Conservation (phyloP, 1,140 invertebrate genomes). For the Musca domestica region DNA sequence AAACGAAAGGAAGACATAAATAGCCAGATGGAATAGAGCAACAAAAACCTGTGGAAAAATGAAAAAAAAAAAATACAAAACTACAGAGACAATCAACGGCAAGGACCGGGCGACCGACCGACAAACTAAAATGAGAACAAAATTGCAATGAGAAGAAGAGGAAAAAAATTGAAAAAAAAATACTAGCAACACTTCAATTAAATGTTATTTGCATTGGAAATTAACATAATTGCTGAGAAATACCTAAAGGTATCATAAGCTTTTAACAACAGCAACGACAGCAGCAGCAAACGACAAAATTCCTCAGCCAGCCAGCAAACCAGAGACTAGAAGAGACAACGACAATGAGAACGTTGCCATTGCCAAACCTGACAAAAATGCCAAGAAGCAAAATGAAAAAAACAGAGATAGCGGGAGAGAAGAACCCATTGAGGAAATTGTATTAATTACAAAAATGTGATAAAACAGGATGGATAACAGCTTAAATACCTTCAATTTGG, state of each 20-base stretch:
- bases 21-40: background rate
- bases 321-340: background rate
- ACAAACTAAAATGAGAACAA: background rate
- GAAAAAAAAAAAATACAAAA: background rate
- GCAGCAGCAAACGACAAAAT: background rate
- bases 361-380: background rate
- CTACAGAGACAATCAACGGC: background rate
- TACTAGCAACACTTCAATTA: conserved; percentile 43
- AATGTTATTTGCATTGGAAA: conserved; percentile 54
- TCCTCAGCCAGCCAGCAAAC: background rate
- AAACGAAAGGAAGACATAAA: no score
- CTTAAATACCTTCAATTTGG: no score
- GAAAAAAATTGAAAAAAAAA: no score
- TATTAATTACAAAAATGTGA: conserved; percentile 12
- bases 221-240: conserved; percentile 51
- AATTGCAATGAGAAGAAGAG: background rate
- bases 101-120: no score
- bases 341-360: no score
- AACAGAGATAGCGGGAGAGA: background rate
- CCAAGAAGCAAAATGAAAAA: background rate
- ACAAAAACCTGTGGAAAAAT: background rate
- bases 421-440: conserved; percentile 8
- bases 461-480: no score
- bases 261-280: background rate
- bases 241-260: conserved; percentile 11